Conservation (phyloP, 2,888 invertebrate genomes). For the Chouioia cunea region DNA sequence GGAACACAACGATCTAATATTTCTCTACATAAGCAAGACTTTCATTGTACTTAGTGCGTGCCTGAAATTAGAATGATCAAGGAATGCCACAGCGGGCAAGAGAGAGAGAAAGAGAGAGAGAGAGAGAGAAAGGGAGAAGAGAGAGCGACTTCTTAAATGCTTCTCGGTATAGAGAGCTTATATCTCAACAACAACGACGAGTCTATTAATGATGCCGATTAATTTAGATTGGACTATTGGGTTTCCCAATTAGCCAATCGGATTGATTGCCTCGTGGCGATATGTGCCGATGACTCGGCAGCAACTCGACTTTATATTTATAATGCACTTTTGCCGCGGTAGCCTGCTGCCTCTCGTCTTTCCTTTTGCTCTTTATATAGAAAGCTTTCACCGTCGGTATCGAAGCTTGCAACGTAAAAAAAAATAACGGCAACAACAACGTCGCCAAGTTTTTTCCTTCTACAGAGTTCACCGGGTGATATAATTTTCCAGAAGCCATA, state of each 20-base stretch:
- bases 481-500: slow-evolving; percentile 25
- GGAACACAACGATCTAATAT: slow-evolving; percentile 57
- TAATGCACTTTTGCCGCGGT: slow-evolving; percentile 15
- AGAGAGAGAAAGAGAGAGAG: slow-evolving; percentile 47
- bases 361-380: slow-evolving; percentile 40
- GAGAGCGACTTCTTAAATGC: slow-evolving; percentile 65
- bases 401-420: slow-evolving; percentile 4
- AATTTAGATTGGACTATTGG: slow-evolving; percentile 68
- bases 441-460: slow-evolving; percentile 19
- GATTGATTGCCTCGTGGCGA: slow-evolving; percentile 43
- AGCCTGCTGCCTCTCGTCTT: slow-evolving; percentile 30
- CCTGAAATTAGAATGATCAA: slow-evolving; percentile 62
- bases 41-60: slow-evolving; percentile 64
- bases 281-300: slow-evolving; percentile 51
- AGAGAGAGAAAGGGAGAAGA: slow-evolving; percentile 9
- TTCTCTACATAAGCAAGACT: slow-evolving; percentile 67
- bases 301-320: slow-evolving; percentile 36
- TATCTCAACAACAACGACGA: slow-evolving; percentile 1
- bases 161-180: slow-evolving; percentile 29
- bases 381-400: slow-evolving; percentile 4
- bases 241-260: slow-evolving; percentile 68
- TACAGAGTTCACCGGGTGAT: slow-evolving; percentile 11
- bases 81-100: slow-evolving; percentile 22
- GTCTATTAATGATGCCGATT: slow-evolving; percentile 67
- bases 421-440: neutral